Evolutionary conservation across 1,140 invertebrate species (phyloP).

Genomic region (Procambarus virginalis): DNA sequence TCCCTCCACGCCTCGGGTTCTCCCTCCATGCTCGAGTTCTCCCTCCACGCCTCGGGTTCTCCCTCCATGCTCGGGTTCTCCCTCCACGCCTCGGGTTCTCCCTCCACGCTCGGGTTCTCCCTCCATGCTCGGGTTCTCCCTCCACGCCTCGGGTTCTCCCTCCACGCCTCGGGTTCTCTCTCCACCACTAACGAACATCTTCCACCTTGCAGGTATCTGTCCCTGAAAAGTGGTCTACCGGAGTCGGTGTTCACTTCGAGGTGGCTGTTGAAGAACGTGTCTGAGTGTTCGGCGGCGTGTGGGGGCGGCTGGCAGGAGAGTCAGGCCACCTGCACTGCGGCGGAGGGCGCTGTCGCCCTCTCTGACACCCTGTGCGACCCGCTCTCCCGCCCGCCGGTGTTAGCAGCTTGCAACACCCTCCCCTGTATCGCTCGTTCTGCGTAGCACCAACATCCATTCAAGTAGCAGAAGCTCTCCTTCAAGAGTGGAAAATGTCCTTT

Average conservation of each 20-base stretch:
- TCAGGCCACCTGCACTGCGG: constrained; percentile 1
- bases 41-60: too few species aligned
- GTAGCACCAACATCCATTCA: too few species aligned
- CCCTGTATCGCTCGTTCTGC: not conserved
- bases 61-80: too few species aligned
- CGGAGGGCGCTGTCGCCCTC: constrained; percentile 2
- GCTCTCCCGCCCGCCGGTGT: not conserved
- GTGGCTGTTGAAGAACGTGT: constrained; percentile 2
- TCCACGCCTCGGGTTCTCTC: too few species aligned
- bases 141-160: too few species aligned
- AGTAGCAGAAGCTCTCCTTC: too few species aligned
- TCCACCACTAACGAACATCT: not conserved
- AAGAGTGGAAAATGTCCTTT: too few species aligned
- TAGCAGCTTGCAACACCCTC: constrained; percentile 9
- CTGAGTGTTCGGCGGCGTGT: constrained; percentile 13
- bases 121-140: too few species aligned
- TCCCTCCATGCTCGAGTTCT: too few species aligned
- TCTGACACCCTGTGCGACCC: constrained; percentile 32
- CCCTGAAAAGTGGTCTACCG: not conserved
- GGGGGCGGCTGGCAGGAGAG: constrained; percentile 28
- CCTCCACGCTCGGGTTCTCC: too few species aligned
- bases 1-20: too few species aligned
- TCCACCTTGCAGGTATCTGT: constrained; percentile 16
- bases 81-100: too few species aligned
- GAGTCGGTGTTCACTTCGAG: not conserved